A percentile compares a stretch with the other conserved stretches of the same genome.
Evolutionary conservation across 2,113 vertebrate species (phyloP).

Genomic region (Antidorcas marsupialis): DNA sequence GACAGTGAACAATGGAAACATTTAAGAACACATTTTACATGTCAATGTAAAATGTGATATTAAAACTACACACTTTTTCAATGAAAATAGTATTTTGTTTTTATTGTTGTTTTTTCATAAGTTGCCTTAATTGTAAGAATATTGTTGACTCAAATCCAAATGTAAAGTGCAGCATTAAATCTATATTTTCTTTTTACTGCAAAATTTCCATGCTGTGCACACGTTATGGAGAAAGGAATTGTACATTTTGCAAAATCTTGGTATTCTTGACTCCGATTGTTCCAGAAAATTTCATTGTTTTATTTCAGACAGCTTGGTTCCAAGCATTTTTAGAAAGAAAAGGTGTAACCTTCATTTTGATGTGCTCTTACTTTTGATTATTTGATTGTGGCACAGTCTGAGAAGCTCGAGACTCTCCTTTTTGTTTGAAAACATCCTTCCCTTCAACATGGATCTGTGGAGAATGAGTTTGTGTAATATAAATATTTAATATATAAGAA

Average conservation of each 20-base stretch:
- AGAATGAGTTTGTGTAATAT: constrained; percentile 34
- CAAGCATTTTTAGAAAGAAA: background rate
- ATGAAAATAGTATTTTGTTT: background rate
- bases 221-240: background rate
- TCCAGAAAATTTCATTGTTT: background rate
- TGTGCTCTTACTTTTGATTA: background rate
- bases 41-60: background rate
- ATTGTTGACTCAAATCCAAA: background rate
- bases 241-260: background rate
- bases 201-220: background rate
- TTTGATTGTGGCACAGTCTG: background rate
- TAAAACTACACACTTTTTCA: background rate
- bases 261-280: background rate
- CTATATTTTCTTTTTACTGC: background rate
- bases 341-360: background rate
- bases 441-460: constrained; percentile 6
- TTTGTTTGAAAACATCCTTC: constrained; percentile 19
- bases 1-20: background rate
- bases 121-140: background rate
- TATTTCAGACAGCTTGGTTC: background rate
- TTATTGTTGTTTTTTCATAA: background rate
- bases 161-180: background rate
- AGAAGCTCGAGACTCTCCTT: background rate
- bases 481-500: constrained; percentile 67
- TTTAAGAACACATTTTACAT: background rate